Evolutionary conservation across 2,113 vertebrate genomes (phyloP).

Genomic region (Lepus europaeus): DNA sequence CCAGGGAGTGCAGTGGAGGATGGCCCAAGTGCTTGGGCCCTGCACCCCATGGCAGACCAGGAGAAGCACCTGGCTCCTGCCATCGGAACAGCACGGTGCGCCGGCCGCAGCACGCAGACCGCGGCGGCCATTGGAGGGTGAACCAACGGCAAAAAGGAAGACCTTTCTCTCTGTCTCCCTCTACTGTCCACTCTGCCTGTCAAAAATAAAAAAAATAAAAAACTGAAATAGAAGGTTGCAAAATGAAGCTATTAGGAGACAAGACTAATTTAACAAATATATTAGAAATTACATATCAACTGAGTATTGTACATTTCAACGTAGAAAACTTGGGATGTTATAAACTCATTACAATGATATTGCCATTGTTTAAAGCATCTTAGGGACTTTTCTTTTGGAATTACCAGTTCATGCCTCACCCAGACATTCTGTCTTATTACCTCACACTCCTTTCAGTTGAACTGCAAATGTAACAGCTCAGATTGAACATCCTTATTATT

Average conservation of each 20-base stretch:
- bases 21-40: too few relatives aligned
- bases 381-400: constrained; percentile 1
- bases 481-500: constrained; percentile 57
- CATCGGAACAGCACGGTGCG: too few relatives aligned
- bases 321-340: constrained; percentile 38
- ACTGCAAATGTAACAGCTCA: constrained; percentile 53
- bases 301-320: constrained; percentile 32
- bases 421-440: constrained; percentile 53
- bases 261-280: constrained; percentile 50
- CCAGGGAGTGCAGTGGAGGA: too few relatives aligned
- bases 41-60: too few relatives aligned
- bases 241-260: constrained; percentile 50
- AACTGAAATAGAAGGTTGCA: neutral
- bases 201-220: too few relatives aligned
- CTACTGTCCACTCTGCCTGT: too few relatives aligned
- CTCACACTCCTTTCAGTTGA: constrained; percentile 62
- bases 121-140: too few relatives aligned
- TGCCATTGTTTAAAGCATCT: constrained; percentile 44
- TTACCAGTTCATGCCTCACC: constrained; percentile 22
- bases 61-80: too few relatives aligned
- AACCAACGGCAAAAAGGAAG: too few relatives aligned
- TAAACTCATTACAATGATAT: constrained; percentile 54
- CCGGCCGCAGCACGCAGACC: too few relatives aligned
- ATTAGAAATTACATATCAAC: constrained; percentile 31
- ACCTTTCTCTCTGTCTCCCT: too few relatives aligned